Evolutionary conservation across 1,140 invertebrate species (phyloP).

Genomic region (Platorchestia sp.): DNA sequence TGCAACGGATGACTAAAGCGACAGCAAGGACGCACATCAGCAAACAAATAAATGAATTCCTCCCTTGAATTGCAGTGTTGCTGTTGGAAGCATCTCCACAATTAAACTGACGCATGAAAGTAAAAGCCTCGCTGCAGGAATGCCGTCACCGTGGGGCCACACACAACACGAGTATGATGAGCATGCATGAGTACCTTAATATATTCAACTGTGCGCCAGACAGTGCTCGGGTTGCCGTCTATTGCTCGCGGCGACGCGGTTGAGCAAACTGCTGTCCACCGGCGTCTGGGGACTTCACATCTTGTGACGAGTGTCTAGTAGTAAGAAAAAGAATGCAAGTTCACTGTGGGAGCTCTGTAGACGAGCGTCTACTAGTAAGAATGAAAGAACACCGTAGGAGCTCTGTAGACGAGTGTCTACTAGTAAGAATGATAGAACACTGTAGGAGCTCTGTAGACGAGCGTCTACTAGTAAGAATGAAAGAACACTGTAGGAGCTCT

Average conservation of each 20-base stretch:
- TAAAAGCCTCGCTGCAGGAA: background rate
- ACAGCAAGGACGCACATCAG: background rate
- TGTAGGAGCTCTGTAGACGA: background rate
- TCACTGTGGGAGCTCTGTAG: background rate
- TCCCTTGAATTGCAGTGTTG: background rate
- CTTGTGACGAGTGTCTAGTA: background rate
- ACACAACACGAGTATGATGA: background rate
- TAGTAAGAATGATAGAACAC: background rate
- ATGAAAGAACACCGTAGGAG: background rate
- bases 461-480: background rate
- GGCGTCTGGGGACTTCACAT: background rate
- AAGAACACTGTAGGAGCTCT: background rate
- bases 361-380: background rate
- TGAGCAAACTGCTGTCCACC: background rate
- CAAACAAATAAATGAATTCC: background rate
- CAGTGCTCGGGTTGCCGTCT: background rate
- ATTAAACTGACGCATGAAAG: background rate
- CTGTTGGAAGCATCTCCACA: background rate
- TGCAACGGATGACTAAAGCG: background rate
- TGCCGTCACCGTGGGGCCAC: too few species aligned
- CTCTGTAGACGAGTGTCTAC: background rate
- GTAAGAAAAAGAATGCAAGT: background rate
- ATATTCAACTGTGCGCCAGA: conserved; percentile 41
- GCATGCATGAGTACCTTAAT: background rate
- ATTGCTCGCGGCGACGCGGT: background rate